Percentiles rank a stretch among this genome's conserved stretches.
These are phyloP conservation scores for Iselma pallidipennis DNA, from an alignment of 2,888 invertebrate species.

Conservation along the genomic window DNA sequence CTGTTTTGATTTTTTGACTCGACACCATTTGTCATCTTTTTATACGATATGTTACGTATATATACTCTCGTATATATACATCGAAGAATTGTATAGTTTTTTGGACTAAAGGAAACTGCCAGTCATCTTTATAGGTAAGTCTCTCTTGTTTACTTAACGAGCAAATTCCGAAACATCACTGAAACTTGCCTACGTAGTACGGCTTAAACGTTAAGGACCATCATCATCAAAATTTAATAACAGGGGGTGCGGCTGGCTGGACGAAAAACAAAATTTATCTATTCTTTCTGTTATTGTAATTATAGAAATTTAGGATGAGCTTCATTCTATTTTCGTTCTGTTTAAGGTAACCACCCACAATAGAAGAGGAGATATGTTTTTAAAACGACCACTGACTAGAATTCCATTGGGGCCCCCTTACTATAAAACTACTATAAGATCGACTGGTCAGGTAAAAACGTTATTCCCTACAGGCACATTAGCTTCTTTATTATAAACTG, in stretches of 20 bases:
- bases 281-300: constrained; percentile 19
- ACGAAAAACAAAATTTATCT: constrained; percentile 17
- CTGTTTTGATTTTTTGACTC: constrained; percentile 42
- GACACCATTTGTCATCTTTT: constrained; percentile 43
- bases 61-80: no score
- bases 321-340: neutral
- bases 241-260: constrained; percentile 11
- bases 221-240: constrained; percentile 21
- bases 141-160: constrained; percentile 26
- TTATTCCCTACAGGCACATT: constrained; percentile 22
- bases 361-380: neutral
- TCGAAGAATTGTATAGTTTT: constrained; percentile 16
- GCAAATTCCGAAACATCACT: constrained; percentile 14
- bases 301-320: constrained; percentile 12
- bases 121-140: constrained; percentile 20
- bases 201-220: constrained; percentile 16
- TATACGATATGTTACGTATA: no score
- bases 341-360: constrained; percentile 9
- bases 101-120: constrained; percentile 11
- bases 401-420: constrained; percentile 4
- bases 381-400: neutral
- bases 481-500: constrained; percentile 4
- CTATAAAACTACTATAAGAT: constrained; percentile 15
- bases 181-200: constrained; percentile 3
- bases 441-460: constrained; percentile 30